These are phyloP conservation scores for Danio choprae DNA, from an alignment of 2,797 vertebrate genomes.

Conservation along the genomic window DNA sequence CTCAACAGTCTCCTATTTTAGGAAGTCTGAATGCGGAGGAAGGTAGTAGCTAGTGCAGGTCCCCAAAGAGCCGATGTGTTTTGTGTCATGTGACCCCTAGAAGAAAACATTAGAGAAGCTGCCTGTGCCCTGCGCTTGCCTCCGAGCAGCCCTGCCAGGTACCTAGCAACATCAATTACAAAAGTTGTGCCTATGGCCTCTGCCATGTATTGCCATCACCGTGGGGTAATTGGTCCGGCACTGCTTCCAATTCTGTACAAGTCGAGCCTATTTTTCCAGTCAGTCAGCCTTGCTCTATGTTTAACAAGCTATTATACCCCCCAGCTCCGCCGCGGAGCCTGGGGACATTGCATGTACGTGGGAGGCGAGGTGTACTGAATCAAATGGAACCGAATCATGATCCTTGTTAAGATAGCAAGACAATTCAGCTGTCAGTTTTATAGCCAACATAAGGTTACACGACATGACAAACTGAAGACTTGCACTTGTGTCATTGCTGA, in stretches of 20 bases:
- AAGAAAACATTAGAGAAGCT: conserved; percentile 74
- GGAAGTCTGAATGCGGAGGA: neutral
- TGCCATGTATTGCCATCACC: conserved; percentile 75
- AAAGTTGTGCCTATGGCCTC: conserved; percentile 68
- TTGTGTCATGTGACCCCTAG: conserved; percentile 70
- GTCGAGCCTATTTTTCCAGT: conserved; percentile 74
- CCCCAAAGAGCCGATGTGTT: conserved; percentile 67
- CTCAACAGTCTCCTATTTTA: neutral
- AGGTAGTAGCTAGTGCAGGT: conserved; percentile 50
- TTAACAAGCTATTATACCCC: conserved; percentile 73
- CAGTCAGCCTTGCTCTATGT: conserved; percentile 69
- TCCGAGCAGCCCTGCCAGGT: conserved; percentile 71
- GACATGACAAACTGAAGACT: conserved; percentile 21
- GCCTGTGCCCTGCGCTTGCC: conserved; percentile 73
- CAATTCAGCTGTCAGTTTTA: conserved; percentile 26
- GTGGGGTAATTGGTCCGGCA: conserved; percentile 77
- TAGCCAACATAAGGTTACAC: conserved; percentile 48
- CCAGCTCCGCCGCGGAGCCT: conserved; percentile 62
- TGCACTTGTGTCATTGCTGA: conserved; percentile 5
- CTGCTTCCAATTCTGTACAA: conserved; percentile 74
- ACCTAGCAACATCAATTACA: conserved; percentile 78
- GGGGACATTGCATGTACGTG: conserved; percentile 62
- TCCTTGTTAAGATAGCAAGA: conserved; percentile 54
- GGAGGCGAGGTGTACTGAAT: conserved; percentile 38
- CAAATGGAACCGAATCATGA: conserved; percentile 8